phyloP scores from a whole-genome alignment of 2,888 invertebrate genomes.

The Amiota mariae region DNA sequence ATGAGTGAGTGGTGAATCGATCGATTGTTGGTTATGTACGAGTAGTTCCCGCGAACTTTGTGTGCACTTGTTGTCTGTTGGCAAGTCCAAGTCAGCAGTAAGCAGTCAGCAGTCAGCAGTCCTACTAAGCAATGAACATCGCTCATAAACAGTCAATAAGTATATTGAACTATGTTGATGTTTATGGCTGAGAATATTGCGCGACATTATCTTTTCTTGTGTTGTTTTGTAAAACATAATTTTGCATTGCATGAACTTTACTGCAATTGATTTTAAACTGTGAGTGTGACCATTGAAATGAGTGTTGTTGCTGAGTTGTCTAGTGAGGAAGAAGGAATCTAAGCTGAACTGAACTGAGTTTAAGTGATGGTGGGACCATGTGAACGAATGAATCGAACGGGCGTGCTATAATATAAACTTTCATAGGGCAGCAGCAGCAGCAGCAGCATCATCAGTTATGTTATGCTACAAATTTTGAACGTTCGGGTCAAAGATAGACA shows the following conservation, averaged over 20 bases:
- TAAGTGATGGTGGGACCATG: background rate
- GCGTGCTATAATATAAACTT: slow-evolving; percentile 42
- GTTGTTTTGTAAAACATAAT: slow-evolving; percentile 31
- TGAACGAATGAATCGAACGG: slow-evolving; percentile 5
- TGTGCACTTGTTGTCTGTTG: slow-evolving; percentile 53
- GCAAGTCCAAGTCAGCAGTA: too few species aligned
- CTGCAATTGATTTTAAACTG: slow-evolving; percentile 64
- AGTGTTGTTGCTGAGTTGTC: slow-evolving; percentile 37
- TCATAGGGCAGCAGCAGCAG: too few species aligned
- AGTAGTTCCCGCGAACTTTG: slow-evolving; percentile 65
- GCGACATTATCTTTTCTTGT: slow-evolving; percentile 21
- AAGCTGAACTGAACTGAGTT: background rate
- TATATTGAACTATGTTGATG: slow-evolving; percentile 23
- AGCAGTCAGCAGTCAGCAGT: slow-evolving; percentile 20
- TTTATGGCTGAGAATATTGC: slow-evolving; percentile 29
- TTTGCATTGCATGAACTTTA: slow-evolving; percentile 45
- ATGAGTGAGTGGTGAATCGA: background rate
- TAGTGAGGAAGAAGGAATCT: background rate
- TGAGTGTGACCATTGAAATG: slow-evolving; percentile 65
- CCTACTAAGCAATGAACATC: background rate
- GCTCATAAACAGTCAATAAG: slow-evolving; percentile 52
- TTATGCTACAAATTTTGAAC: slow-evolving; percentile 61
- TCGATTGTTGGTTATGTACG: slow-evolving; percentile 26
- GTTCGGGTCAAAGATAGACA: slow-evolving; percentile 60
- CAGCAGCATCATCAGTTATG: too few species aligned